Evolutionary conservation across 2,888 invertebrate species (phyloP).

Genomic region (Oscheius myriophilus): DNA sequence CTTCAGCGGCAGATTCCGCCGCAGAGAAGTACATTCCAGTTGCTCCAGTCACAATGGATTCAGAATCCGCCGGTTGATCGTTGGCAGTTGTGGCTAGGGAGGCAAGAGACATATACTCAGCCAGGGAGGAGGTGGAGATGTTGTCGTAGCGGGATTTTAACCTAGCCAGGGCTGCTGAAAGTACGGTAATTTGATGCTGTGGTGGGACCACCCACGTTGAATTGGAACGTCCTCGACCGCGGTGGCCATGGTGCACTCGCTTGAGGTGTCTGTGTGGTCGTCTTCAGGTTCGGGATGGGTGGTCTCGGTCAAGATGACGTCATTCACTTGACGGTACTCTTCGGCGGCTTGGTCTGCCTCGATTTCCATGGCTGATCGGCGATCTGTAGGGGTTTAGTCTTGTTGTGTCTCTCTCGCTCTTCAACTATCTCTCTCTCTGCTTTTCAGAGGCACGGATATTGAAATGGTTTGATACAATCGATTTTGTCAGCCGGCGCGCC

Average conservation of each 20-base stretch:
- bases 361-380: slow-evolving; percentile 1
- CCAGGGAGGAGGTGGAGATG: slow-evolving; percentile 56
- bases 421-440: too few species aligned
- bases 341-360: slow-evolving; percentile 32
- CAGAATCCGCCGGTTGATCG: slow-evolving; percentile 28
- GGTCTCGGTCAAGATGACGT: slow-evolving; percentile 41
- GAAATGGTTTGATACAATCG: too few species aligned
- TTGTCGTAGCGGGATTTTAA: slow-evolving; percentile 57
- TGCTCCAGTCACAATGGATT: slow-evolving; percentile 33
- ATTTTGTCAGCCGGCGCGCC: too few species aligned
- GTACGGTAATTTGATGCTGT: background rate
- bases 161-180: slow-evolving; percentile 37
- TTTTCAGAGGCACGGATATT: background rate
- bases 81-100: slow-evolving; percentile 14
- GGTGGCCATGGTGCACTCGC: slow-evolving; percentile 47
- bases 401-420: too few species aligned
- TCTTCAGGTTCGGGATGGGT: slow-evolving; percentile 11
- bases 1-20: slow-evolving; percentile 26
- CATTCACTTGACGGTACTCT: slow-evolving; percentile 48
- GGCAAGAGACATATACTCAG: slow-evolving; percentile 49
- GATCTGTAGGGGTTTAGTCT: background rate
- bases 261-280: slow-evolving; percentile 17
- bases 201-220: slow-evolving; percentile 34
- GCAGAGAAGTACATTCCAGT: slow-evolving; percentile 52
- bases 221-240: slow-evolving; percentile 31